A percentile compares a stretch with the other conserved stretches of the same genome.
Conservation (phyloP, 2,113 vertebrate genomes). For the Miniopterus natalensis region DNA sequence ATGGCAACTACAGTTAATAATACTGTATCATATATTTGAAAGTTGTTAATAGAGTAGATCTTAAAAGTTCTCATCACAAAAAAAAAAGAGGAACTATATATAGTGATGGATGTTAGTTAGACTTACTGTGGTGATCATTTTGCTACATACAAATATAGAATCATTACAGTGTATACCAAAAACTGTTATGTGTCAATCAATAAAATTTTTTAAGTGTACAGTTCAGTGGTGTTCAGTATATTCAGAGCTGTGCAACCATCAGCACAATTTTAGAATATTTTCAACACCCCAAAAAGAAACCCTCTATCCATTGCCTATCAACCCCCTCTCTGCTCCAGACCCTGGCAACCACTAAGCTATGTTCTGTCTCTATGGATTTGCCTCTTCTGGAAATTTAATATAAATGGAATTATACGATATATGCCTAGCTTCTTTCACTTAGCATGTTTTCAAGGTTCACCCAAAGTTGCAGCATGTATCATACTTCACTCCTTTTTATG, state of each 20-base stretch:
- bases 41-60: not conserved
- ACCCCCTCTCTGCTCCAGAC: not conserved
- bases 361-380: not conserved
- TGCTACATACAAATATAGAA: not conserved
- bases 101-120: not conserved
- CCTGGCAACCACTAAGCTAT: not conserved
- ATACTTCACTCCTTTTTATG: not conserved
- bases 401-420: not conserved
- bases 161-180: not conserved
- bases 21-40: no score
- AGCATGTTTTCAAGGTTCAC: slow-evolving; percentile 1
- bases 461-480: not conserved
- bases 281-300: no score
- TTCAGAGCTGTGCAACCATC: not conserved
- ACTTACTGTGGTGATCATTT: not conserved
- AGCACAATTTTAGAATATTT: not conserved
- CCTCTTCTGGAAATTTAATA: not conserved
- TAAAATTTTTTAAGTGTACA: not conserved
- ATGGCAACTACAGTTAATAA: not conserved
- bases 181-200: not conserved
- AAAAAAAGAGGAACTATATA: not conserved
- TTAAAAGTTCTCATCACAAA: not conserved
- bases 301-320: not conserved
- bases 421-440: not conserved
- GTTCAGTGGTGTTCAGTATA: not conserved